Evolutionary conservation across 2,888 invertebrate genomes (phyloP), one percentile per base, ranked within the genome.

Genomic region (Lordiphosa andalusiaca): DNA sequence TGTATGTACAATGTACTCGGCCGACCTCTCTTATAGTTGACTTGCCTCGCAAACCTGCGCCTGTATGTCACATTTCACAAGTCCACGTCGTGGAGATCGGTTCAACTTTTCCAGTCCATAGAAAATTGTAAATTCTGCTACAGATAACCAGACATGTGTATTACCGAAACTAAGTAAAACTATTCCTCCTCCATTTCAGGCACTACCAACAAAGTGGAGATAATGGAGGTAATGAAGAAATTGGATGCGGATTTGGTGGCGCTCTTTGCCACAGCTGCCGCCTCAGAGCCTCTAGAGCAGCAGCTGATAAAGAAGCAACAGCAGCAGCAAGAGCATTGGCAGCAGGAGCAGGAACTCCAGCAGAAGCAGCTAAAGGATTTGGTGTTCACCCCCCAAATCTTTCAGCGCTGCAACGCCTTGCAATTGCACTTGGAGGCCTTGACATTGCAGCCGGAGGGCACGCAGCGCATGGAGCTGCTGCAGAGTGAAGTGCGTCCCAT

Each of bases 181-280:
- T 40, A 2, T 37, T 10, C 39, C 5, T 46, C 23, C 44, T 44
- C 35, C 25, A 25, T 67, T 70, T 13, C 61, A 78, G 84, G 73
- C 59, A 73, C 60, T 53, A 53, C 21, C 51, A 71, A 25, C 53
- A 84, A 86, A 80, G 81, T 73, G 58, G 86, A 86, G 71, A 75
- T 86, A 74, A 85, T 87, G 71, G 86, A 87, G 69, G 88, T 87
- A 48, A 87, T 87, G 86, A 87, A 83, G 54, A 87, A 87, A 73
- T 60, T 87, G 46, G 87, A 87, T 67, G 87, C 86, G 12, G 86
- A 85, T 58, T 58, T 87, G 63, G 86, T 84, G 37, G 87, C 87
- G 40, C 62, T 87, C 7, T 84, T 87, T 60, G 86, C 88, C 37
- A 78, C 75, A 4, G 74, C 76, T 6, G 81, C 76, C 12, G 69